Evolutionary conservation across 2,888 invertebrate genomes (phyloP).

Genomic region (Diadegma fenestrale): DNA sequence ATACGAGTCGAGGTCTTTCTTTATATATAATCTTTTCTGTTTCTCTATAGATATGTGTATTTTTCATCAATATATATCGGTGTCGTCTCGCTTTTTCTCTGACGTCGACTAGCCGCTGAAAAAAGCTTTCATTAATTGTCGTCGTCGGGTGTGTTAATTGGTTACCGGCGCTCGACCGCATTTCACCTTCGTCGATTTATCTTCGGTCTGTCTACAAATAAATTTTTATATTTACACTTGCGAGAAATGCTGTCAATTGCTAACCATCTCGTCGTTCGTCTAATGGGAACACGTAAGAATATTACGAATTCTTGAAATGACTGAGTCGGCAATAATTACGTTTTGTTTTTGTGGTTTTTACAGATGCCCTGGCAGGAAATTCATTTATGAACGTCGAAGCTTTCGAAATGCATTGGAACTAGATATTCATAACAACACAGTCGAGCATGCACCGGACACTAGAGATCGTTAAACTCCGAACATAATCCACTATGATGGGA

Average conservation of each 20-base stretch:
- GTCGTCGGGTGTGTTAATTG: constrained; percentile 66
- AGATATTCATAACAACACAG: not conserved
- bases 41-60: constrained; percentile 11
- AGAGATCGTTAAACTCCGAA: constrained; percentile 15
- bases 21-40: not conserved
- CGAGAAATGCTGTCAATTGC: not conserved
- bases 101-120: constrained; percentile 63
- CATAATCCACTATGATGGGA: constrained; percentile 17
- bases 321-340: not conserved
- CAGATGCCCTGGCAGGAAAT: too few relatives aligned
- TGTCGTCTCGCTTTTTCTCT: constrained; percentile 37
- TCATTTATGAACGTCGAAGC: not conserved
- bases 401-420: not conserved
- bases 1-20: constrained; percentile 18
- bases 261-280: not conserved
- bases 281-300: not conserved
- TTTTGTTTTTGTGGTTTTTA: not conserved
- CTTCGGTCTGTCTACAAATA: not conserved
- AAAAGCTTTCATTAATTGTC: constrained; percentile 64
- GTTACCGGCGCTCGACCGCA: constrained; percentile 28
- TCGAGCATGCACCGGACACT: not conserved
- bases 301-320: not conserved
- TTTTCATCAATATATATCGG: constrained; percentile 40
- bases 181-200: constrained; percentile 45
- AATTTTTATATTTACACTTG: constrained; percentile 14